A percentile compares a stretch with the other conserved stretches of the same genome.
These are phyloP conservation scores for Thyatira batis DNA, from an alignment of 2,888 invertebrate genomes.

Conservation along the genomic window DNA sequence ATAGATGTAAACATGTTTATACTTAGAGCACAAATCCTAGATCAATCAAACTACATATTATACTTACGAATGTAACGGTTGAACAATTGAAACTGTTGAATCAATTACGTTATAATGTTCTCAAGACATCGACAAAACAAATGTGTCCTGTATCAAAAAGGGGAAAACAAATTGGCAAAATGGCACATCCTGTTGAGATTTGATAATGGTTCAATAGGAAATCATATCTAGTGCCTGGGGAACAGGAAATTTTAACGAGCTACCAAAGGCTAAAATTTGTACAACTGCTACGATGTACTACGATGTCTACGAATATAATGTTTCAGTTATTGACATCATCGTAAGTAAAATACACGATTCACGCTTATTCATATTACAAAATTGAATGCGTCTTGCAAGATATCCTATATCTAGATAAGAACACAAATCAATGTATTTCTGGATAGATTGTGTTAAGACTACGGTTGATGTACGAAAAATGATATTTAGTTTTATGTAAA, in stretches of 20 bases:
- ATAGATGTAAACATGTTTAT: too few relatives aligned
- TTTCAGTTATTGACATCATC: background rate
- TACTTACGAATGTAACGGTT: background rate
- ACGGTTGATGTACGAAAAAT: too few relatives aligned
- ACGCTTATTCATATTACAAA: too few relatives aligned
- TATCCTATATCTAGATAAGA: too few relatives aligned
- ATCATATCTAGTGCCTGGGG: background rate
- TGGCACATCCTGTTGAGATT: slow-evolving; percentile 62
- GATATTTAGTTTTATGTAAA: too few relatives aligned
- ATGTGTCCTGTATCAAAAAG: slow-evolving; percentile 66
- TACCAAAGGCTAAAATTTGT: background rate
- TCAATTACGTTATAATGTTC: slow-evolving; percentile 32
- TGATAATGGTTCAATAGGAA: slow-evolving; percentile 26
- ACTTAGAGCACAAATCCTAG: too few relatives aligned
- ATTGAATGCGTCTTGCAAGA: too few relatives aligned
- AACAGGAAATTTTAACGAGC: background rate
- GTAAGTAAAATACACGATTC: too few relatives aligned
- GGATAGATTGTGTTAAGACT: too few relatives aligned
- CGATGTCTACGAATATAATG: background rate
- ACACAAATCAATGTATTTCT: too few relatives aligned
- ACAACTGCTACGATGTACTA: background rate
- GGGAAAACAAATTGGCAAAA: slow-evolving; percentile 69
- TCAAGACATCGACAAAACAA: slow-evolving; percentile 47
- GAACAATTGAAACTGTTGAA: slow-evolving; percentile 19
- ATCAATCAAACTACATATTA: background rate